Conservation (phyloP, 2,888 invertebrate species). For the Anthoptus insignis region DNA sequence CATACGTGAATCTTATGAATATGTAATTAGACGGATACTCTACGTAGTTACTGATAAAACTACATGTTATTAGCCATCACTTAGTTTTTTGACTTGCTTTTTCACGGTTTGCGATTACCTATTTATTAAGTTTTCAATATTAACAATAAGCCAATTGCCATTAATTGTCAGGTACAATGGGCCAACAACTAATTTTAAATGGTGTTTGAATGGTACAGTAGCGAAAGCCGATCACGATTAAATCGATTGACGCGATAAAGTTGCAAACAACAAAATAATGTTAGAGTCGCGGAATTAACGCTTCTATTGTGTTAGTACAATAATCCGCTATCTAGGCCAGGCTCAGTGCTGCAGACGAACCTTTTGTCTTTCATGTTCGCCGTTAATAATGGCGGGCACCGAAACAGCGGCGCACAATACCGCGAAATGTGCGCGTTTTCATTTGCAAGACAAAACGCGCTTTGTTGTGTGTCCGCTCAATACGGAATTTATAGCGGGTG, state of each 20-base stretch:
- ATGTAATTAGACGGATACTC: no score
- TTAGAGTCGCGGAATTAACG: slow-evolving; percentile 85
- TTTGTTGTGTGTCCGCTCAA: slow-evolving; percentile 86
- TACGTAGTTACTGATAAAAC: no score
- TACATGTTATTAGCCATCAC: no score
- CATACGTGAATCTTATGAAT: no score
- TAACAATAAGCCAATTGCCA: slow-evolving; percentile 5
- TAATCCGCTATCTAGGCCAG: slow-evolving; percentile 87
- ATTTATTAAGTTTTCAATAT: not conserved
- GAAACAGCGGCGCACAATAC: slow-evolving; percentile 87
- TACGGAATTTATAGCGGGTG: slow-evolving; percentile 85
- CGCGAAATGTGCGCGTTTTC: slow-evolving; percentile 87
- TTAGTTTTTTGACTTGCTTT: no score
- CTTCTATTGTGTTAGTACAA: slow-evolving; percentile 86
- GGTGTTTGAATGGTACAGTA: slow-evolving; percentile 44
- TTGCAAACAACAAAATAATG: slow-evolving; percentile 85
- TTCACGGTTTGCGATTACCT: no score
- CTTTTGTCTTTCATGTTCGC: slow-evolving; percentile 87
- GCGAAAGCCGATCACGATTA: slow-evolving; percentile 64
- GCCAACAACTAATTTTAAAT: slow-evolving; percentile 27
- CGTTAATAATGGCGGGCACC: slow-evolving; percentile 87
- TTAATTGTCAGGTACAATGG: not conserved
- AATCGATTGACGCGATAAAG: slow-evolving; percentile 84
- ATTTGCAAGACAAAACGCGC: slow-evolving; percentile 87
- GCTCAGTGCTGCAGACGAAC: slow-evolving; percentile 86